Base-by-base conservation (phyloP, 2,797 vertebrate species). In the Rhabdomys pumilio region DNA sequence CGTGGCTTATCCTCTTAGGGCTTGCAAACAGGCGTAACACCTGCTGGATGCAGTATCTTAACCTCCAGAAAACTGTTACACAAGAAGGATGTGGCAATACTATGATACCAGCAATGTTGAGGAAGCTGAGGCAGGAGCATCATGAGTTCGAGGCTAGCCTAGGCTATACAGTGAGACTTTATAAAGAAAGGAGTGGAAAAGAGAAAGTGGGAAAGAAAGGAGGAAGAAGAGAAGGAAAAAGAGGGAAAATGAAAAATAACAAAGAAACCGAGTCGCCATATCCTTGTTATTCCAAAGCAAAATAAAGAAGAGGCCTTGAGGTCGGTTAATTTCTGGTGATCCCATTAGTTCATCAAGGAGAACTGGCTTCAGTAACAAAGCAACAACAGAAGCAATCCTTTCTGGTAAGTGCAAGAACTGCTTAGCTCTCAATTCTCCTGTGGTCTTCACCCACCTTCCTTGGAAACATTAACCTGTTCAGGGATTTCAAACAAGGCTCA, bases 321-420 rank as follows among this genome's bases (percentile, higher is more conserved):
- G 38, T 29, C 63, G 3, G 26, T 65, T 29, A 41, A 20, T 93
- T 93, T 83, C 75, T 57, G 90, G 14, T 19, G 85, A 89, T n/a
- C 67, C 12, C 75, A 57, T 72, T 65, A 94, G 89, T 53, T 67
- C 6, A 80, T 61, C 57, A 59, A 90, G 11, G 53, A 89, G 80
- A 55, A 94, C 85, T 89, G 67, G 75, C 57, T 44, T 87, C 89
- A 87, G 69, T 57, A 82, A 75, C 3, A 90, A 29, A 73, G 59
- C 15, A 14, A 47, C 3, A 13, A 41, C n/a, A 55, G 90, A 81
- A 76, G 14, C 59, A 73, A 89, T 26, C 19, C 50, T 50, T 91
- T 90, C n/a, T 26, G 15, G 38, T 44, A 89, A 47, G n/a, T 44
- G 50, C 0, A 0, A 24, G 0, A 47, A 31, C 20, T 86, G 4